These are phyloP conservation scores for Gymnodraco acuticeps DNA, from an alignment of 2,797 vertebrate genomes.

Conservation along the genomic window DNA sequence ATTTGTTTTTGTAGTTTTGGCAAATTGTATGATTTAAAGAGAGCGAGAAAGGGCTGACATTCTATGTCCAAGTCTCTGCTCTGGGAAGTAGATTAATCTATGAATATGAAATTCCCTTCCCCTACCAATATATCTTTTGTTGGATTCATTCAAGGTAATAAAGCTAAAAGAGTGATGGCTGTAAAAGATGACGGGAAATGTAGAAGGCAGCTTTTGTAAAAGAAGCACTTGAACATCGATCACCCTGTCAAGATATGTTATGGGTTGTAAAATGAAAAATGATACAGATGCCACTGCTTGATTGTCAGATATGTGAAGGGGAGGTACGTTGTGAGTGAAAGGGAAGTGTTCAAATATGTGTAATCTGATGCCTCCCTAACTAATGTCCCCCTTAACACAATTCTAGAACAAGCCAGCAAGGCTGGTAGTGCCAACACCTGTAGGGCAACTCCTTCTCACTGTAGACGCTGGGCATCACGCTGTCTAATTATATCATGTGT, in stretches of 20 bases:
- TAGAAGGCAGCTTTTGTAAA: conserved; percentile 51
- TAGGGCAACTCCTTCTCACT: conserved; percentile 42
- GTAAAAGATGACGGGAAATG: conserved; percentile 57
- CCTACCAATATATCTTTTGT: conserved; percentile 26
- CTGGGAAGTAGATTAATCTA: conserved; percentile 23
- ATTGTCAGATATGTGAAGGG: conserved; percentile 55
- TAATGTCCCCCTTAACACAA: conserved; percentile 28
- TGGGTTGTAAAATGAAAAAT: conserved; percentile 60
- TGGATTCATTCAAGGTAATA: conserved; percentile 60
- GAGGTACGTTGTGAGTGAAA: conserved; percentile 52
- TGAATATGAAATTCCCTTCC: conserved; percentile 49
- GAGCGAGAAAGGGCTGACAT: background rate
- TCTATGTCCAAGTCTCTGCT: conserved; percentile 24
- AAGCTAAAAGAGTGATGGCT: conserved; percentile 51
- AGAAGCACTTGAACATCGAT: conserved; percentile 63
- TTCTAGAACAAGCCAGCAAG: conserved; percentile 39
- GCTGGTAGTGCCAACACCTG: conserved; percentile 59
- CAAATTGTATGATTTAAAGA: conserved; percentile 24
- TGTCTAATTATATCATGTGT: conserved; percentile 31
- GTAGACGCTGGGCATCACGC: conserved; percentile 25
- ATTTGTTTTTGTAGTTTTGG: conserved; percentile 7
- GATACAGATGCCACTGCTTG: conserved; percentile 50
- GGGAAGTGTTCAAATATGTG: conserved; percentile 61
- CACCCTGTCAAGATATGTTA: conserved; percentile 51
- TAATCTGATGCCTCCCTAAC: conserved; percentile 56